These are phyloP conservation scores for Oryctes rhinoceros DNA, from an alignment of 1,140 invertebrate genomes.

Conservation along the genomic window DNA sequence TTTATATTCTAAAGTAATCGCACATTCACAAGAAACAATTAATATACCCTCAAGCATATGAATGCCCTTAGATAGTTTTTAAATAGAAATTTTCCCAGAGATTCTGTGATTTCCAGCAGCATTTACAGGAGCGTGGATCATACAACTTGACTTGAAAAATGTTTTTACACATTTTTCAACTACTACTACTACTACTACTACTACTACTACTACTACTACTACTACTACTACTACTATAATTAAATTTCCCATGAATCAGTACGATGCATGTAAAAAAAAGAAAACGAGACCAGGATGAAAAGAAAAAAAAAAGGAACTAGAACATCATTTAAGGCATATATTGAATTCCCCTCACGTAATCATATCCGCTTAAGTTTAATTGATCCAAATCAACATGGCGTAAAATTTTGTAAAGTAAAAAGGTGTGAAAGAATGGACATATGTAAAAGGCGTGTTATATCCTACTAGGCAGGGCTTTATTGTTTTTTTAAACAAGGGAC, in stretches of 20 bases:
- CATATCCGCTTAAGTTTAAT: slow-evolving; percentile 37
- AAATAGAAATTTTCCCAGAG: no score
- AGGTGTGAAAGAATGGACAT: slow-evolving; percentile 39
- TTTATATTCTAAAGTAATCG: no score
- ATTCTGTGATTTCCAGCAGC: no score
- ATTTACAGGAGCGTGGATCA: no score
- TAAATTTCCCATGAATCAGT: not conserved
- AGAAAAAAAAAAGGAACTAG: not conserved
- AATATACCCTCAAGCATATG: no score
- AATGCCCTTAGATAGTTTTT: no score
- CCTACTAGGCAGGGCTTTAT: slow-evolving; percentile 24
- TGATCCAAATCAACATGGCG: slow-evolving; percentile 37
- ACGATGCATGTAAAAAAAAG: not conserved
- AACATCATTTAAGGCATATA: not conserved
- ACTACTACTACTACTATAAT: no score
- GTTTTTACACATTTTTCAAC: no score
- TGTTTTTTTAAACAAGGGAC: slow-evolving; percentile 20
- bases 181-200: no score
- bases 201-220: no score
- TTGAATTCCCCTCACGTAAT: slow-evolving; percentile 27
- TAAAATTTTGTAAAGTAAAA: slow-evolving; percentile 22
- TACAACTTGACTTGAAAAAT: no score
- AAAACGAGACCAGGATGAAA: not conserved
- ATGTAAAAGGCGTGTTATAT: slow-evolving; percentile 19
- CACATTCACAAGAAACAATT: no score